These are phyloP conservation scores for Hypsopygia costalis DNA, from an alignment of 2,888 invertebrate genomes.

Conservation along the genomic window DNA sequence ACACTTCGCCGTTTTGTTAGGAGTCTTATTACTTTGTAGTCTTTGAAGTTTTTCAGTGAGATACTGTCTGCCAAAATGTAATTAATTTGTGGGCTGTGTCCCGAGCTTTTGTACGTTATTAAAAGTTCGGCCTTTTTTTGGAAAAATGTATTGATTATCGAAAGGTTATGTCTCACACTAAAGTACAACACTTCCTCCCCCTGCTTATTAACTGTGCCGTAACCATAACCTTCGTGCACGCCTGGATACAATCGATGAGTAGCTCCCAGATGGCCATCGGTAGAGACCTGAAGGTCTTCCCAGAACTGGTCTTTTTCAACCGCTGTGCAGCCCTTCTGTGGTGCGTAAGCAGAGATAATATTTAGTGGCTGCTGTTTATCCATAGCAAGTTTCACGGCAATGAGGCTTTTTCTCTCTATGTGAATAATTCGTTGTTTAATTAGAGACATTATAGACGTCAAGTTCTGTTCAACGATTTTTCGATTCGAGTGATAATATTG, in stretches of 20 bases:
- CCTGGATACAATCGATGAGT: not conserved
- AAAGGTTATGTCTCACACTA: constrained; percentile 2
- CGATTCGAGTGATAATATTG: too few species aligned
- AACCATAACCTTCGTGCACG: not conserved
- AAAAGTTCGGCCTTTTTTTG: constrained; percentile 6
- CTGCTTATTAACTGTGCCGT: constrained; percentile 2
- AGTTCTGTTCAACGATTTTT: too few species aligned
- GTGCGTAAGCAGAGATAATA: constrained; percentile 18
- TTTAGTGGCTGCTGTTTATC: constrained; percentile 14
- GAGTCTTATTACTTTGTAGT: constrained; percentile 2
- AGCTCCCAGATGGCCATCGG: constrained; percentile 6
- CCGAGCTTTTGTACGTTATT: constrained; percentile 5
- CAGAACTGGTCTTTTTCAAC: constrained; percentile 15
- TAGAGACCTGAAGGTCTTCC: constrained; percentile 13
- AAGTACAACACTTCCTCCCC: constrained; percentile 3
- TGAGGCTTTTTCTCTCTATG: constrained; percentile 14
- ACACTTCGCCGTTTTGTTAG: constrained; percentile 18
- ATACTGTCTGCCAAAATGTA: not conserved
- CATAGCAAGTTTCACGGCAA: constrained; percentile 15
- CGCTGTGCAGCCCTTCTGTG: constrained; percentile 12
- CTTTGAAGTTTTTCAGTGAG: constrained; percentile 1
- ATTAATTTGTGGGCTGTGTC: not conserved
- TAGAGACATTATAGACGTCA: too few species aligned
- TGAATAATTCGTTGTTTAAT: constrained; percentile 13
- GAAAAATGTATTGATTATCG: constrained; percentile 10